Evolutionary conservation across 2,113 vertebrate species (phyloP).

Genomic region (Condylura cristata): DNA sequence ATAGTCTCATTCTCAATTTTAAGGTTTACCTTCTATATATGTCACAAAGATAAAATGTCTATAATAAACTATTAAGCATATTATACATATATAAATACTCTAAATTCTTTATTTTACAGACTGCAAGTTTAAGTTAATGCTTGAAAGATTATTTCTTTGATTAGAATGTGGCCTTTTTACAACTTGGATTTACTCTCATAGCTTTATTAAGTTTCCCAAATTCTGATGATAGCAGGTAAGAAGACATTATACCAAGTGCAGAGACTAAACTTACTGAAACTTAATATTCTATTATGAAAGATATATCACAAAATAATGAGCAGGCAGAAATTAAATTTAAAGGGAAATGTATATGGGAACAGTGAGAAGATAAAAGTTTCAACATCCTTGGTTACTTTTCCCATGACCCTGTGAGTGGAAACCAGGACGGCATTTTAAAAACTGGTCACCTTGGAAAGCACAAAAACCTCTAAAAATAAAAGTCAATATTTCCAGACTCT

Average conservation of each 20-base stretch:
- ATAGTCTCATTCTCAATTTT: neutral
- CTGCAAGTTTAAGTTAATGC: neutral
- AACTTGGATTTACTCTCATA: conserved; percentile 20
- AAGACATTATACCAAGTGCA: neutral
- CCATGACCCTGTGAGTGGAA: conserved; percentile 21
- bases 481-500: conserved; percentile 64
- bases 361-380: neutral
- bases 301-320: neutral
- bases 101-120: neutral
- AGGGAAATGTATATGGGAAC: neutral
- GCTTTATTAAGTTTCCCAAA: neutral
- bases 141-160: neutral
- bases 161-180: neutral
- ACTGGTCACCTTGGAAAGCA: conserved; percentile 67
- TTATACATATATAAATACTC: neutral
- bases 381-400: conserved; percentile 8
- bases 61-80: neutral
- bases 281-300: neutral
- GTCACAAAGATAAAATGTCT: neutral
- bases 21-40: neutral
- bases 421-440: conserved; percentile 13
- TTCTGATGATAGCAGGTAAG: neutral
- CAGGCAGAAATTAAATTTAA: neutral
- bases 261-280: neutral
- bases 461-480: conserved; percentile 75